A percentile compares a stretch with the other conserved stretches of the same genome.
Conservation (phyloP, 2,797 vertebrate species). For the Uromys caudimaculatus region DNA sequence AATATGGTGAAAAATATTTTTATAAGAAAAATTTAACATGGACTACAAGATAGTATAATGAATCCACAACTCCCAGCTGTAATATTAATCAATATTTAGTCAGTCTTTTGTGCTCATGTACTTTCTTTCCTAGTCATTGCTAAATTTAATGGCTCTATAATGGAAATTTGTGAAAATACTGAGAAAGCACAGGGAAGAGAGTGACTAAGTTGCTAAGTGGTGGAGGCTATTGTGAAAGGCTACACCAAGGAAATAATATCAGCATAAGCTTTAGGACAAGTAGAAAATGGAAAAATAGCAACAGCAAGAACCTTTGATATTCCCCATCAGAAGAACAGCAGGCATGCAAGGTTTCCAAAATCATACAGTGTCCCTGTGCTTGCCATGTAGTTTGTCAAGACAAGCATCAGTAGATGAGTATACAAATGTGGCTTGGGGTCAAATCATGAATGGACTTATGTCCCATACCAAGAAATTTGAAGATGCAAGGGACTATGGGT, state of each 20-base stretch:
- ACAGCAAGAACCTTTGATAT: not conserved
- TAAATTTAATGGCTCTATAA: not conserved
- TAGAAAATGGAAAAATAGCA: not conserved
- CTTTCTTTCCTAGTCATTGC: constrained; percentile 34
- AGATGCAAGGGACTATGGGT: not conserved
- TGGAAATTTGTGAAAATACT: not conserved
- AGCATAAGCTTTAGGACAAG: not conserved
- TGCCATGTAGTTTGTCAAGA: constrained; percentile 14
- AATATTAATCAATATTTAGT: not conserved
- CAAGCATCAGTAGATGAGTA: not conserved
- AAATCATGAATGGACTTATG: not conserved
- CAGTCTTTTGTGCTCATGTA: not conserved
- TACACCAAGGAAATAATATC: not conserved
- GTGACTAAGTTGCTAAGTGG: not conserved
- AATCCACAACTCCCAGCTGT: not conserved
- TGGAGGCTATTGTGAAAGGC: not conserved
- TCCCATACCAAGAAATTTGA: constrained; percentile 19
- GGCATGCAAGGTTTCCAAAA: not conserved
- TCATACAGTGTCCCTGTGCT: not conserved
- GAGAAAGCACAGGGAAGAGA: not conserved
- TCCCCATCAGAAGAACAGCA: not conserved
- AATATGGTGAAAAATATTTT: not conserved
- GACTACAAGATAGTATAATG: not conserved
- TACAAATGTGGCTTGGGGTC: not conserved
- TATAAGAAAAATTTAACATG: not conserved